Evolutionary conservation across 2,888 invertebrate species (phyloP), one percentile per base, ranked within the genome.

Genomic region (Sphecodes monilicornis): DNA sequence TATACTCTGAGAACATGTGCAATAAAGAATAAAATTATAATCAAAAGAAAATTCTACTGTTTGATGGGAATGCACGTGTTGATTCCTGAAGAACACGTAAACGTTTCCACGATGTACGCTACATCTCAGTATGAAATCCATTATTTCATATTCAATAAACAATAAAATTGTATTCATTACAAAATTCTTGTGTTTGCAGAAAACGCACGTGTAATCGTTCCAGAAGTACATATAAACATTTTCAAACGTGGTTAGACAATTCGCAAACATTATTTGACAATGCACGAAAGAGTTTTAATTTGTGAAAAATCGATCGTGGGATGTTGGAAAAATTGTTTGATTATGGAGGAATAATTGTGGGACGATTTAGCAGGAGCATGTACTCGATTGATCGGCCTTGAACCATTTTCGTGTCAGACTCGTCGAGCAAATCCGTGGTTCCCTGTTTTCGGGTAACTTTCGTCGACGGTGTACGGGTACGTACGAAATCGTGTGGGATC

Each of bases 361-460:
- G 32, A 68, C n/a, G 68, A 73, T 76, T 18, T 75, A 83, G 73
- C 71, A 36, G 36, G 50, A 64, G 84, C 64, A 36, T 80, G 69
- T 54, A 70, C 78, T 85, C 78, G 68, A 82, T 86, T 76, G 68
- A 66, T 60, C 80, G 84, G 71, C 89, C 88, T 90, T 89, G 89
- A 89, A 86, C 87, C 80, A 86, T 78, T 85, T 80, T 5, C 70
- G 66, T 29, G 41, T 36, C 50, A 41, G 64, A 36, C 71, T 64
- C 66, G 74, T 77, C 78, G 76, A 85, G 83, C 72, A 78, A 80
- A 71, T 74, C 60, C 43, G 29, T 68, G 64, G 43, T 81, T 80
- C 74, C 76, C 66, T 82, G 86, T 68, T 77, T 80, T 78, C 43
- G 76, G 76, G 79, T 57, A 70, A 74, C 70, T 82, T 83, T 68